Evolutionary conservation across 2,113 vertebrate species (phyloP).

Genomic region (Conger conger): DNA sequence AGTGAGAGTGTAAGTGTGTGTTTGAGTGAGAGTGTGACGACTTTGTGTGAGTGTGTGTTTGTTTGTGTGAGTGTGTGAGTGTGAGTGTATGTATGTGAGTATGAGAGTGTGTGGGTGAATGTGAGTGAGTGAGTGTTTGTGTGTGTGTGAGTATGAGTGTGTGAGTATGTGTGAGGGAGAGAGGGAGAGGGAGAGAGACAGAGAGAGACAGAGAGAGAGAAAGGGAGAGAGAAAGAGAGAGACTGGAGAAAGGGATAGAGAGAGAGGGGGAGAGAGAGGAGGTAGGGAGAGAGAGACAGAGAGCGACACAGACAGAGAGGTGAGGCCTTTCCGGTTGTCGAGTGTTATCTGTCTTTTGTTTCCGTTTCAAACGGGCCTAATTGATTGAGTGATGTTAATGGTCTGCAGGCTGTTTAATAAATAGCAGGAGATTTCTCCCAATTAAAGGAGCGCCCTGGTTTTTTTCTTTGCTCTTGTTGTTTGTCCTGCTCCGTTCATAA

Average conservation of each 20-base stretch:
- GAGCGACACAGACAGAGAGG: no score
- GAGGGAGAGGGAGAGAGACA: background rate
- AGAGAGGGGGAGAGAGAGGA: background rate
- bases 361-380: slow-evolving; percentile 43
- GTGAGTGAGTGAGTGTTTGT: no score
- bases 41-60: no score
- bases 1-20: no score
- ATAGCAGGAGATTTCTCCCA: slow-evolving; percentile 34
- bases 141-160: background rate
- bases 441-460: slow-evolving; percentile 9
- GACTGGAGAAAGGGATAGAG: background rate
- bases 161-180: background rate
- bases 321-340: slow-evolving; percentile 38
- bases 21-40: no score
- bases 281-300: background rate
- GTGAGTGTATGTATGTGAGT: no score
- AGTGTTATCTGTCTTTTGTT: slow-evolving; percentile 22
- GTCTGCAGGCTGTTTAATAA: slow-evolving; percentile 46
- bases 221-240: no score
- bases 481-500: slow-evolving; percentile 15
- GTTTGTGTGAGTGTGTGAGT: no score
- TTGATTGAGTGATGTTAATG: slow-evolving; percentile 50
- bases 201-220: no score
- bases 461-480: background rate
- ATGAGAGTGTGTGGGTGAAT: no score